phyloP scores from a whole-genome alignment of 2,888 invertebrate species.

The Nebria brevicollis region DNA sequence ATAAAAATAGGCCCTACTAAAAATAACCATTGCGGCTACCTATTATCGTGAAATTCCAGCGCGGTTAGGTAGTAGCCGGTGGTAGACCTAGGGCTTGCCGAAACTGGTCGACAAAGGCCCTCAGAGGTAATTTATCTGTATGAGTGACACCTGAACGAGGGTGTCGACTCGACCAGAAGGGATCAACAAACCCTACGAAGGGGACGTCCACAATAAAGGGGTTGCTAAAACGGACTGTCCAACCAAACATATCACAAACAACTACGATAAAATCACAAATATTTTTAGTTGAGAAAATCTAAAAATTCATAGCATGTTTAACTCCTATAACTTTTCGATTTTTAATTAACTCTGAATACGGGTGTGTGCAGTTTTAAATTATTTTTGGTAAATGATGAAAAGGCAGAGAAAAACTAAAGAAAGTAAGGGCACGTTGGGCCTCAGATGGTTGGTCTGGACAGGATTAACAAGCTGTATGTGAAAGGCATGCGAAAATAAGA shows the following conservation, averaged over 20 bases:
- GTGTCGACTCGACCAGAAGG: slow-evolving; percentile 26
- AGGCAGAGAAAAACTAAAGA: background rate
- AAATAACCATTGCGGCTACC: background rate
- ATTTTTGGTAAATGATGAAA: background rate
- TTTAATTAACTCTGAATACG: too few species aligned
- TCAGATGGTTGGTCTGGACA: background rate
- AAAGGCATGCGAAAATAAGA: background rate
- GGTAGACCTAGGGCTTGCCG: background rate
- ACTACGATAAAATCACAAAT: background rate
- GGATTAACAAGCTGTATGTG: background rate
- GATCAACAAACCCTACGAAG: slow-evolving; percentile 5
- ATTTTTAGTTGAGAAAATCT: too few species aligned
- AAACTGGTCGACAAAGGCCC: slow-evolving; percentile 8
- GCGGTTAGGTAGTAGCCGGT: background rate
- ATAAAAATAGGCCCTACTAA: too few species aligned
- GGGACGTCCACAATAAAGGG: background rate
- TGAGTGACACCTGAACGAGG: slow-evolving; percentile 45
- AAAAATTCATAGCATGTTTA: too few species aligned
- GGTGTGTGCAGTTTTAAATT: too few species aligned
- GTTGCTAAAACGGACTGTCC: background rate
- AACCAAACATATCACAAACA: background rate
- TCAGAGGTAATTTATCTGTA: slow-evolving; percentile 36
- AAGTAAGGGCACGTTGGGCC: background rate
- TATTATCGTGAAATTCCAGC: background rate
- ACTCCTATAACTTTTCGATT: too few species aligned